Conservation (phyloP, 2,797 vertebrate species). For the Kryptopterus vitreolus region DNA sequence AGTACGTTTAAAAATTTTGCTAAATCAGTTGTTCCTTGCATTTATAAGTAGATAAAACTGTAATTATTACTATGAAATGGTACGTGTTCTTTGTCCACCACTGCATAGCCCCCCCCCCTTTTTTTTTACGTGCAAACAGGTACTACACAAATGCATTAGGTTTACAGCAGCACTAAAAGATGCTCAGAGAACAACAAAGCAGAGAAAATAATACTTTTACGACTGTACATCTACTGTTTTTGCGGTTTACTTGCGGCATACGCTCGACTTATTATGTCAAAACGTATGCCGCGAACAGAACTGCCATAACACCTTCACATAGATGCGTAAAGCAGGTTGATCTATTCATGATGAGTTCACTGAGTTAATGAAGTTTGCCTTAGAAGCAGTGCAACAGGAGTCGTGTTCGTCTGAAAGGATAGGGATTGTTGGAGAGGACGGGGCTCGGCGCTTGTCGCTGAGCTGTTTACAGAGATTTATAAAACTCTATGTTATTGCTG, state of each 20-base stretch:
- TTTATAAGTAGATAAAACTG: too few species aligned
- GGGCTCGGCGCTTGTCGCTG: not conserved
- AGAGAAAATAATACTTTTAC: not conserved
- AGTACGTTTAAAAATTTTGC: too few species aligned
- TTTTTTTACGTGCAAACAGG: not conserved
- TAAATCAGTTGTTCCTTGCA: too few species aligned
- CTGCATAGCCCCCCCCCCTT: too few species aligned
- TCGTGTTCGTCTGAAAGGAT: slow-evolving; percentile 8
- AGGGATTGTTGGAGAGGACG: not conserved
- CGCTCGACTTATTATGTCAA: not conserved
- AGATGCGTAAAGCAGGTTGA: not conserved
- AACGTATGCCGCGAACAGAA: not conserved
- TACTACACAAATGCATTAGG: not conserved
- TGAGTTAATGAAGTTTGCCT: not conserved
- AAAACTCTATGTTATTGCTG: slow-evolving; percentile 31
- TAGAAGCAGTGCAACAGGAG: not conserved
- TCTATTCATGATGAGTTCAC: not conserved
- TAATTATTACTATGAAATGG: too few species aligned
- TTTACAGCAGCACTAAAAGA: not conserved
- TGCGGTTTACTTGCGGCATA: too few species aligned
- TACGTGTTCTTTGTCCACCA: too few species aligned
- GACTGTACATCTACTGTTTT: too few species aligned
- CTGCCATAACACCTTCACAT: not conserved
- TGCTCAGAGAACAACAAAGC: not conserved
- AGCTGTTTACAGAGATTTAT: slow-evolving; percentile 32